Evolutionary conservation across 2,888 invertebrate species (phyloP), one percentile per base, ranked within the genome.

Genomic region (Geophilus truncorum): DNA sequence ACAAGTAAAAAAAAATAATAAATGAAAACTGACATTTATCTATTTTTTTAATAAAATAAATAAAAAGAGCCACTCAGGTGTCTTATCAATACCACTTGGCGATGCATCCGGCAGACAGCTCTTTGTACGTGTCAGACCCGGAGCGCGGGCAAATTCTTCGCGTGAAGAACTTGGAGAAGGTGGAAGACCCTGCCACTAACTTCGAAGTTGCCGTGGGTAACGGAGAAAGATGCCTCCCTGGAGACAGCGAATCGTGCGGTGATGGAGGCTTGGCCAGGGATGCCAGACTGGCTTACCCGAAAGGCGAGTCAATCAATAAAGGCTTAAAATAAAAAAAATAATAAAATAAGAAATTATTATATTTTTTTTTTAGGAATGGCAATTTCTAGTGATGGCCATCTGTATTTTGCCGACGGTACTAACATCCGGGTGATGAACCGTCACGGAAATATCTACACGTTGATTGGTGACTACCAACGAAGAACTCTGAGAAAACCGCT

Each of bases 1-100:
- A 28, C 10, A 23, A 12, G 12, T 7, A 12, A 62, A 62, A 62
- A 21, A 62, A 62, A 62, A 4, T n/a, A 25, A 70, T n/a, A n/a
- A 25, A 70, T 7, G 1, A 7, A 7, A 6, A 70, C 12, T 75
- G 0, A 10, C 7, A 32, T 21, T 21, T 32, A n/a, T 10, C 12
- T 2, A 77, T 77, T 32, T 30, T 32, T 30, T n/a, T 34, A 9
- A 34, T 9, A 51, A 21, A 77, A 34, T 70, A 4, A n/a, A 1
- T 12, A 9, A 84, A 12, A 84, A 88, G 97, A 86, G 94, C 95
- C 25, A 95, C 96, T 0, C 91, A 96, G 85, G 96, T 97, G 0
- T 96, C 96, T 0, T 97, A 98, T 88, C 93, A 97, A 81, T 98
- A 98, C 87, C 97, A 97, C 89, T 94, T 99, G 91, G 96, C 97